Evolutionary conservation across 2,797 vertebrate species (phyloP), one percentile per base, ranked within the genome.

Genomic region (Crocodylus rhombifer): DNA sequence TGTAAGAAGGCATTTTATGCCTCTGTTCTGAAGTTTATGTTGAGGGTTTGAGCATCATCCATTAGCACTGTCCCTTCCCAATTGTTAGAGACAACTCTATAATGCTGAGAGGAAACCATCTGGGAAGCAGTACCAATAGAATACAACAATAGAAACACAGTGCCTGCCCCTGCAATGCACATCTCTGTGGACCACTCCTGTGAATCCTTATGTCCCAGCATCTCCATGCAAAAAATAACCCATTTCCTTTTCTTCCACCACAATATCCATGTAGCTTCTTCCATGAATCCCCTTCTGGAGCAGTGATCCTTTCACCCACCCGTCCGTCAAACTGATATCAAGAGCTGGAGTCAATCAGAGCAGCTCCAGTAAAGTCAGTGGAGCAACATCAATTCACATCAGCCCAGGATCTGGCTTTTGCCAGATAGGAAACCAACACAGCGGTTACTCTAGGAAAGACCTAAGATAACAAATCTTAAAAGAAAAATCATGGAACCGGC

Each of bases 221-320:
- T 60, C 63, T 10, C 1, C 65, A 26, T 26, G 15, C 5, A 17
- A 25, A 51, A 20, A 58, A 58, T 51, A 36, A 23, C 75, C 58
- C 76, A 55, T n/a, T 6, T 14, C 2, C 58, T 60, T 30, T 30
- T 23, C 33, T 1, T 3, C 86, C 28, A 78, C 7, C 83, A 25
- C 56, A 18, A 56, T 21, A 36, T 18, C 28, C 21, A 57, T 56
- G 15, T 14, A 12, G 10, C 10, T 61, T 17, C 56, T 57, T 86
- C 82, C 84, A 84, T 90, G 96, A 94, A 93, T 95, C 91, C 94
- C 81, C 30, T 42, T 60, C 60, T 77, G 78, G 77, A 71, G 78
- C 67, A 23, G 14, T n/a, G 60, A 36, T 81, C 69, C 56, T 60
- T 17, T 85, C 26, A 42, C 69, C 30, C 33, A 25, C 60, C 10